Evolutionary conservation across 35 echinoderm and acorn worm genomes (phyloP).

Genomic region (Acanthaster planci): DNA sequence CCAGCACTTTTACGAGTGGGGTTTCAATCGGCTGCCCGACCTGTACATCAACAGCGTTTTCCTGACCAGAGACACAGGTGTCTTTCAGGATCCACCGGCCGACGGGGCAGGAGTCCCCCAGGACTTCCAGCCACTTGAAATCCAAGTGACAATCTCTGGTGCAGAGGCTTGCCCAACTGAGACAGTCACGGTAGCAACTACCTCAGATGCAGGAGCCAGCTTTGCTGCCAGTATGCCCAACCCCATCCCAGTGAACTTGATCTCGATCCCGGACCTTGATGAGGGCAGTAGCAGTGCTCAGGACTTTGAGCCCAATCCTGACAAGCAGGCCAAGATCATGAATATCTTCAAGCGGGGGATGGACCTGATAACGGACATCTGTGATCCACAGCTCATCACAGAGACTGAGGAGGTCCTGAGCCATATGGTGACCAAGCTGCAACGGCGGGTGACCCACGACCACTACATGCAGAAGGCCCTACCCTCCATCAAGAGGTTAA

Average conservation of each 20-base stretch:
- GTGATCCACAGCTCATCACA: background rate
- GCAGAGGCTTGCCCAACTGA: background rate
- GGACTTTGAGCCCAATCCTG: background rate
- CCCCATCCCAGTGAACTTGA: conserved; percentile 10
- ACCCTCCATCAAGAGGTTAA: conserved; percentile 12
- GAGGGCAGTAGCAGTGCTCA: background rate
- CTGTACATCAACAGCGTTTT: conserved; percentile 30
- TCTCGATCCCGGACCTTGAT: background rate
- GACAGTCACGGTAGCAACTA: background rate
- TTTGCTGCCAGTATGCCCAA: background rate
- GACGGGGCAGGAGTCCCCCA: background rate
- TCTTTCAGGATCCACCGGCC: background rate
- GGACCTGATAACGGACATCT: conserved; percentile 13
- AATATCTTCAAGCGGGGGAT: conserved; percentile 17
- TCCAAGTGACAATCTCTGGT: background rate
- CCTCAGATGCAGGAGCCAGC: background rate
- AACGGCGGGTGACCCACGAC: background rate
- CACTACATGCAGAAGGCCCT: conserved; percentile 8
- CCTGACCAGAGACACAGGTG: conserved; percentile 1
- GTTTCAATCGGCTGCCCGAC: background rate
- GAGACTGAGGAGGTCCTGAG: conserved; percentile 5
- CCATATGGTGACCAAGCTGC: conserved; percentile 12
- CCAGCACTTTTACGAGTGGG: conserved; percentile 5
- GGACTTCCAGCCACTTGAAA: conserved; percentile 1
- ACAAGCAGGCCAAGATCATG: background rate